Base-by-base conservation (phyloP, 2,888 invertebrate species). In the Lasioglossum malachurum region DNA sequence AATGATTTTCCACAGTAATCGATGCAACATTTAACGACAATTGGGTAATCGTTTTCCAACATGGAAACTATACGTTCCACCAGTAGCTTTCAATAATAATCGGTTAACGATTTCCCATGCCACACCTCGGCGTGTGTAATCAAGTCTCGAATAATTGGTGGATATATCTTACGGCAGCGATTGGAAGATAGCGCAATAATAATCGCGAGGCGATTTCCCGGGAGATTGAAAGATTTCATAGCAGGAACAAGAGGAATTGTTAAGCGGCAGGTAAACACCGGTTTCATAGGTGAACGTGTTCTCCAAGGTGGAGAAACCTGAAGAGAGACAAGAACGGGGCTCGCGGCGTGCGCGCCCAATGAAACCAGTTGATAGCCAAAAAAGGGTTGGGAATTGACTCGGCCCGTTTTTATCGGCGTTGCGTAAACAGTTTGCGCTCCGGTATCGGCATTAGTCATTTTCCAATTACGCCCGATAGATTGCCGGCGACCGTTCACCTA, bases 301-400 rank as follows among this genome's bases (percentile, higher is more conserved):
- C 76, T 31, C 41, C 31, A 23, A n/a, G 60, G 53, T 71, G 75
- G 87, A 74, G 84, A 88, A 88, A 88, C 82, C 35, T 12, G 16
- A 27, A 31, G 27, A 31, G 31, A 79, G 80, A 79, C 78, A 38
- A 82, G 69, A 82, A 78, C 38, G 77, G 75, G 75, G 57, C 57
- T 71, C 14, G 75, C 4, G n/a, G 75, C 41, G 60, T 35, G 69
- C 64, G 69, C 49, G 41, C 41, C 78, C 75, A 71, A 31, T 78
- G 84, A 76, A 69, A 71, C 77, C 78, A 69, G 83, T 82, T 82
- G 87, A 88, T 88, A 88, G 80, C 84, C 88, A 72, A 88, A 88
- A 84, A 88, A 88, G 84, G 87, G 64, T 79, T 81, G 84, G 84
- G 78, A 87, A 87, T 88, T 82, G 74, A 79, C 53, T 46, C 53